These are phyloP conservation scores for Pogonophryne albipinna DNA, from an alignment of 2,797 vertebrate genomes.

Conservation along the genomic window DNA sequence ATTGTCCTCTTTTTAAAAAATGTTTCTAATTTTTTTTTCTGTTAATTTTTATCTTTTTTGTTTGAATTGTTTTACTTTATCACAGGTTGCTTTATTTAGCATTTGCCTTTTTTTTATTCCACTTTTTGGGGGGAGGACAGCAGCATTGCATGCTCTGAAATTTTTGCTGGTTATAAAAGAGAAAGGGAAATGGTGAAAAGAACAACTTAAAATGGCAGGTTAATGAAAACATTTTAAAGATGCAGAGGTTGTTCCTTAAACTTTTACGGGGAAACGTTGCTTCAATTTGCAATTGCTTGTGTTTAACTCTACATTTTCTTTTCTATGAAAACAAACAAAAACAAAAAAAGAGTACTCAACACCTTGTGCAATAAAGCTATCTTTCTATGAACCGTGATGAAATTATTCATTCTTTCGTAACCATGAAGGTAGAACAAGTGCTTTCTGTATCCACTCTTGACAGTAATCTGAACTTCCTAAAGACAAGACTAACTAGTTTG, in stretches of 20 bases:
- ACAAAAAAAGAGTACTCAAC: conserved; percentile 92
- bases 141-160: conserved; percentile 94
- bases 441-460: background rate
- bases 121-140: conserved; percentile 80
- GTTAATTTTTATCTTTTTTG: background rate
- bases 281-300: conserved; percentile 99
- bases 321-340: conserved; percentile 90
- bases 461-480: background rate
- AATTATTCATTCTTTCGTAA: conserved; percentile 65
- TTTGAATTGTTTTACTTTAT: conserved; percentile 58
- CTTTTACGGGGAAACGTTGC: conserved; percentile 89
- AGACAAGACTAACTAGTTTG: background rate
- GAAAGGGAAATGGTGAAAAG: conserved; percentile 79
- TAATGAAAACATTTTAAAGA: conserved; percentile 77
- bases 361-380: conserved; percentile 99
- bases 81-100: conserved; percentile 68
- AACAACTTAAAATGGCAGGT: conserved; percentile 80
- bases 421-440: background rate
- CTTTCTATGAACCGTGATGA: conserved; percentile 89
- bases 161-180: conserved; percentile 92
- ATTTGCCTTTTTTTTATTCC: conserved; percentile 77
- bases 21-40: background rate
- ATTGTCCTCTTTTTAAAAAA: conserved; percentile 61
- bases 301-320: conserved; percentile 98
- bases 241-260: conserved; percentile 83